Conservation (phyloP, 2,113 vertebrate species). For the Pteronura brasiliensis region DNA sequence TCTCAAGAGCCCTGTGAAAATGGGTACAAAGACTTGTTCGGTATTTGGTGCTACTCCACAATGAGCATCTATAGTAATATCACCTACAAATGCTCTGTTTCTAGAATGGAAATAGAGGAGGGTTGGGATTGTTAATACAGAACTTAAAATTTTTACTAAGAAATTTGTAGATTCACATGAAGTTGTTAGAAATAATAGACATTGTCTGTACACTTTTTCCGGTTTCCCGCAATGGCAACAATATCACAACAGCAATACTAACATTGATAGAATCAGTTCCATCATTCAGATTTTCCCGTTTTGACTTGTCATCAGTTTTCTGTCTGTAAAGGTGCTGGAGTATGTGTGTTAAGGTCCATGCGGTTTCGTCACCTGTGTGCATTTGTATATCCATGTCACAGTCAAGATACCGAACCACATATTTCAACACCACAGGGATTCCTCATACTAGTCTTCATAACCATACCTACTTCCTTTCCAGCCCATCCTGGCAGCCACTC, state of each 20-base stretch:
- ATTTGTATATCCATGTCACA: rapidly evolving
- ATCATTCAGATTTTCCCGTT: not conserved
- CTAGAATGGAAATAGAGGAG: not conserved
- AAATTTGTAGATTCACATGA: not conserved
- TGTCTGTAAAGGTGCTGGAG: not conserved
- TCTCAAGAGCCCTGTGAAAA: not conserved
- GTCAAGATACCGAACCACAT: not conserved
- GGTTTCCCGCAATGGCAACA: not conserved
- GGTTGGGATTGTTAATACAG: not conserved
- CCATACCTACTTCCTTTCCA: not conserved
- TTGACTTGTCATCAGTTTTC: not conserved
- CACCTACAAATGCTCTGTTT: not conserved
- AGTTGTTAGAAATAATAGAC: not conserved
- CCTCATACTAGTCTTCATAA: not conserved
- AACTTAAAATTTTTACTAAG: not conserved
- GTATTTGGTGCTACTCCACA: not conserved
- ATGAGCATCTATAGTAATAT: not conserved
- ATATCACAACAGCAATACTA: no score
- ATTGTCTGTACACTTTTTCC: not conserved
- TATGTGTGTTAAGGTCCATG: not conserved
- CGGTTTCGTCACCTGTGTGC: not conserved
- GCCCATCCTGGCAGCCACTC: no score
- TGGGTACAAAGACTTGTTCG: not conserved
- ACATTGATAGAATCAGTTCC: not conserved
- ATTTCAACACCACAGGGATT: not conserved